Evolutionary conservation across 2,797 vertebrate species (phyloP).

Genomic region (Poeciliopsis paucimaculata): DNA sequence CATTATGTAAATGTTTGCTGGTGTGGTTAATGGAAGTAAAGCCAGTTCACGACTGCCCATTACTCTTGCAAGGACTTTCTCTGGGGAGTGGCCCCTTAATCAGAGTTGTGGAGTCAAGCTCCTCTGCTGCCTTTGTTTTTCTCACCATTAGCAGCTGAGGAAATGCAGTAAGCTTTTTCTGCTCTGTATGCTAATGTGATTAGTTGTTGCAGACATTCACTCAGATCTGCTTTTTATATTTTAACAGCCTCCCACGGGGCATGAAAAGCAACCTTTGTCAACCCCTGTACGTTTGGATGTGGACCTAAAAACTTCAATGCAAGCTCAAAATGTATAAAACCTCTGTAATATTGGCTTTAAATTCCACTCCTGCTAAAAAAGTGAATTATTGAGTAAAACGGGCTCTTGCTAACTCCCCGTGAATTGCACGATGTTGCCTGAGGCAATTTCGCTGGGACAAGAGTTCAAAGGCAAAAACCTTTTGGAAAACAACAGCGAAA

Average conservation of each 20-base stretch:
- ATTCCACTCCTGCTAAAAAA: constrained; percentile 3
- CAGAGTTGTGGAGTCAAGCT: constrained; percentile 57
- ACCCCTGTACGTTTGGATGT: constrained; percentile 16
- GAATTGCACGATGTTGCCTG: constrained; percentile 18
- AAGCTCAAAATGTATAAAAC: constrained; percentile 9
- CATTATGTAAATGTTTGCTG: constrained; percentile 80
- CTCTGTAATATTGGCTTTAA: constrained; percentile 10
- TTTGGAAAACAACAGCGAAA: neutral
- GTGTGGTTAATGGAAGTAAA: constrained; percentile 77
- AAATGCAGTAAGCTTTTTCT: constrained; percentile 47
- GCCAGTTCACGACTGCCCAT: constrained; percentile 73
- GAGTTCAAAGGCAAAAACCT: constrained; percentile 8
- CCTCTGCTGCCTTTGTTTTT: constrained; percentile 45
- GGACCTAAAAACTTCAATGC: constrained; percentile 12
- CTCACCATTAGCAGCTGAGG: constrained; percentile 46
- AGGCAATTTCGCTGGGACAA: constrained; percentile 9
- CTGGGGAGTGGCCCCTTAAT: constrained; percentile 56
- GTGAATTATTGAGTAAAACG: neutral
- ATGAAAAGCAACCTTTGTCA: constrained; percentile 40
- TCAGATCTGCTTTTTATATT: constrained; percentile 43
- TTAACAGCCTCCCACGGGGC: constrained; percentile 19
- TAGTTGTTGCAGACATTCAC: constrained; percentile 40
- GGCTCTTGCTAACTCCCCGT: constrained; percentile 9
- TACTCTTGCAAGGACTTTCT: constrained; percentile 76
- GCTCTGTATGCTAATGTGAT: constrained; percentile 59